Evolutionary conservation across 1,140 invertebrate genomes (phyloP).

Genomic region (Drosophila ohnishii): DNA sequence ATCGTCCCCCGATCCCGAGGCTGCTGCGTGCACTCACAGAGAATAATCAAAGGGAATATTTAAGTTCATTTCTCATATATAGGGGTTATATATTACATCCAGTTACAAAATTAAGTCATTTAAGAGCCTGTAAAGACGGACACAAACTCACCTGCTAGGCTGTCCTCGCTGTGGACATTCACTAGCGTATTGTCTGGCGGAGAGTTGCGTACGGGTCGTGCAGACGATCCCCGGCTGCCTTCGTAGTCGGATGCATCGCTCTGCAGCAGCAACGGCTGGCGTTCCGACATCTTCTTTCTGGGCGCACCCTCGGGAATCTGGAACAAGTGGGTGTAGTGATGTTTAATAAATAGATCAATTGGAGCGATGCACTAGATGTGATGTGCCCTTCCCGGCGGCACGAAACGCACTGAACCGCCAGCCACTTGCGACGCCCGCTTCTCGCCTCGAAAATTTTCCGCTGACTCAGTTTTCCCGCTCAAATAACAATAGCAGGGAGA

Average conservation of each 20-base stretch:
- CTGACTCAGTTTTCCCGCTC: conserved; percentile 56
- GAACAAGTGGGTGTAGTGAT: conserved; percentile 3
- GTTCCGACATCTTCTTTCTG: conserved; percentile 83
- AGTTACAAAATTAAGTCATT: not conserved
- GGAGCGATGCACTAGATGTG: conserved; percentile 1
- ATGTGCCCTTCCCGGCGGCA: conserved; percentile 28
- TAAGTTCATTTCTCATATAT: conserved; percentile 16
- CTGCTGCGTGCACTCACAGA: conserved; percentile 66
- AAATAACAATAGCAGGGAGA: conserved; percentile 39
- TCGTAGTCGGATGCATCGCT: conserved; percentile 64
- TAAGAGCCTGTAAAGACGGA: not conserved
- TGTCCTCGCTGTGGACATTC: conserved; percentile 80
- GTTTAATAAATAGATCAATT: conserved; percentile 4
- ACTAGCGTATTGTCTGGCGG: conserved; percentile 83
- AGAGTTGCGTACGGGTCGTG: conserved; percentile 72
- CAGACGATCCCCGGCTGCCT: conserved; percentile 45
- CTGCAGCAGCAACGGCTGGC: conserved; percentile 83
- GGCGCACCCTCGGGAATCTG: conserved; percentile 57
- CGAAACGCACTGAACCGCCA: conserved; percentile 52
- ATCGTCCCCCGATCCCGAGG: conserved; percentile 48
- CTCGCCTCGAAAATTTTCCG: conserved; percentile 64
- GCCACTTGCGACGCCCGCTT: conserved; percentile 38
- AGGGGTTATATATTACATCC: too few relatives aligned
- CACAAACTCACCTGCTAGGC: conserved; percentile 68
- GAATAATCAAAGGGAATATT: conserved; percentile 10